Evolutionary conservation across 2,113 vertebrate genomes (phyloP).

Genomic region (Talpa occidentalis): DNA sequence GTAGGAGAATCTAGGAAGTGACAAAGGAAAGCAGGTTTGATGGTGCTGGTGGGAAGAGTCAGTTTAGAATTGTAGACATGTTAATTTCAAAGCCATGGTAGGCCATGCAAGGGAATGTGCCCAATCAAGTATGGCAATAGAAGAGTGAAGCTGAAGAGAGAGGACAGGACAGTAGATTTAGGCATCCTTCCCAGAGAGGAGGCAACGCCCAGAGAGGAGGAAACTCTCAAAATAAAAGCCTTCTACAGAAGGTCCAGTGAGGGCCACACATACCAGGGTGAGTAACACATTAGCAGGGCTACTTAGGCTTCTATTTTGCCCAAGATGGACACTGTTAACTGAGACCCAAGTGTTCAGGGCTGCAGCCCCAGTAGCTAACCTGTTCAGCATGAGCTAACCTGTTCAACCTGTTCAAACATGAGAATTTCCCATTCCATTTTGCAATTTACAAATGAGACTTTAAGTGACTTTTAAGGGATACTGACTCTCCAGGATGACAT

Average conservation of each 20-base stretch:
- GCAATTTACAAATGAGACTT: conserved; percentile 36
- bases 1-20: neutral
- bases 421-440: neutral
- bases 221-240: neutral
- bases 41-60: neutral
- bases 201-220: neutral
- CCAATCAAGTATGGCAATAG: neutral
- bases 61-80: neutral
- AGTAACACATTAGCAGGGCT: neutral
- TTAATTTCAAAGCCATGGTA: neutral
- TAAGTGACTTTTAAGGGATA: conserved; percentile 41
- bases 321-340: neutral
- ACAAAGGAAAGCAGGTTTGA: neutral
- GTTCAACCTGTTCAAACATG: neutral
- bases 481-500: conserved; percentile 4
- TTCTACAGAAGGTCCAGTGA: neutral
- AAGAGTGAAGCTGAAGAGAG: neutral
- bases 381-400: too few relatives aligned
- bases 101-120: neutral
- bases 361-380: neutral
- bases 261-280: neutral
- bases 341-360: neutral
- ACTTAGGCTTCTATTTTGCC: neutral
- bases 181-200: neutral
- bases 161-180: neutral